Percentiles rank a stretch among this genome's conserved stretches.
Evolutionary conservation across 1,140 invertebrate genomes (phyloP).

Genomic region (Camponotus pennsylvanicus): DNA sequence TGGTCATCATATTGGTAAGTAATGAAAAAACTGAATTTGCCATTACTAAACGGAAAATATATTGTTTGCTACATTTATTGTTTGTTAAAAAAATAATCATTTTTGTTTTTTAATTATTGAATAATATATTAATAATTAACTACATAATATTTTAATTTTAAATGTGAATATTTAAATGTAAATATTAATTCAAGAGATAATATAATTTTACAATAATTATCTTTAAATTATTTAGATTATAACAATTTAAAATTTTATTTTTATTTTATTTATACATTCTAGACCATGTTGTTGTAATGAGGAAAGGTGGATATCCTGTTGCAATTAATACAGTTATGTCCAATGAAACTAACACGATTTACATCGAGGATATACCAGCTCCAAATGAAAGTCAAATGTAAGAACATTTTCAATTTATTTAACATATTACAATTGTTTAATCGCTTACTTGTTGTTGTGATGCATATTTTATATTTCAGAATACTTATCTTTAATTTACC

Average conservation of each 20-base stretch:
- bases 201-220: conserved; percentile 1
- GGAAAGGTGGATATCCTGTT: conserved; percentile 86
- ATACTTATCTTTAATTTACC: conserved; percentile 82
- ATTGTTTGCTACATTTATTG: neutral
- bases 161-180: no score
- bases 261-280: conserved; percentile 63
- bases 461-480: conserved; percentile 79
- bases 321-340: conserved; percentile 78
- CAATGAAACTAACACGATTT: conserved; percentile 61
- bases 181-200: neutral
- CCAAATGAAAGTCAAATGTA: conserved; percentile 85
- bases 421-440: conserved; percentile 10
- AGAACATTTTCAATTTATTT: conserved; percentile 68
- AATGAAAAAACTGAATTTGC: conserved; percentile 4
- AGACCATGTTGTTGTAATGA: conserved; percentile 87
- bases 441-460: neutral
- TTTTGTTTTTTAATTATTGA: conserved; percentile 2
- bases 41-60: neutral
- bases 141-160: no score
- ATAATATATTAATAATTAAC: neutral
- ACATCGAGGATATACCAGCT: conserved; percentile 82
- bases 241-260: conserved; percentile 46
- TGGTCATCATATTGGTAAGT: conserved; percentile 85
- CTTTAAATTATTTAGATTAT: neutral
- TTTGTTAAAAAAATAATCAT: neutral